Evolutionary conservation across 2,888 invertebrate genomes (phyloP).

Genomic region (Neocrepidodera transversa): DNA sequence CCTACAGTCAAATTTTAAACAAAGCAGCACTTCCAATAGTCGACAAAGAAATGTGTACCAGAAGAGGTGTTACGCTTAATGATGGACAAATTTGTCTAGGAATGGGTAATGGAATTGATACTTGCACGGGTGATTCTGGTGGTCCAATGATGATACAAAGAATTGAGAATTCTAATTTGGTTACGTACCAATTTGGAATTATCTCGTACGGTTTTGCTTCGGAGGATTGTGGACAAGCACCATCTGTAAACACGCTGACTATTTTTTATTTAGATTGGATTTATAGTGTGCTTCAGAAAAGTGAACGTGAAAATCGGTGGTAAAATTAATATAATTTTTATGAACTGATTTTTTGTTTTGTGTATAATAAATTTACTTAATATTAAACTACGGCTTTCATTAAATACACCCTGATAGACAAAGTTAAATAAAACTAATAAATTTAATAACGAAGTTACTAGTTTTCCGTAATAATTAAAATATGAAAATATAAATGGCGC

Average conservation of each 20-base stretch:
- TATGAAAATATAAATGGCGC: too few relatives aligned
- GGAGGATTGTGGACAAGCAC: conserved; percentile 65
- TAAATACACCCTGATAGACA: too few relatives aligned
- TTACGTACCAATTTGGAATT: conserved; percentile 69
- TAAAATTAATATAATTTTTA: too few relatives aligned
- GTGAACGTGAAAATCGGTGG: too few relatives aligned
- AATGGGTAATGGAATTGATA: conserved; percentile 70
- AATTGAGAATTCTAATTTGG: conserved; percentile 58
- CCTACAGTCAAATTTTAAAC: conserved; percentile 45
- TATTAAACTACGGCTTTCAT: too few relatives aligned
- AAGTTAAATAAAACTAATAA: too few relatives aligned
- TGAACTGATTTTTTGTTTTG: too few relatives aligned
- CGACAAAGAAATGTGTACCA: conserved; percentile 29
- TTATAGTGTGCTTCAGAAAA: too few relatives aligned
- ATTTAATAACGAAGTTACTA: too few relatives aligned
- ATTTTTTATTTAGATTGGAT: conserved; percentile 72
- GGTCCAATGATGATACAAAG: conserved; percentile 72
- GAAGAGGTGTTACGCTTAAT: conserved; percentile 43
- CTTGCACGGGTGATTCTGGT: conserved; percentile 79
- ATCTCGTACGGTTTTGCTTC: conserved; percentile 72
- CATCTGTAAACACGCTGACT: conserved; percentile 74
- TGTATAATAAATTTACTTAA: too few relatives aligned
- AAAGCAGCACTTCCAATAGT: conserved; percentile 42
- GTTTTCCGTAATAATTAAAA: too few relatives aligned
- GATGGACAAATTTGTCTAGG: conserved; percentile 75